Evolutionary conservation across 2,797 vertebrate genomes (phyloP), one percentile per base, ranked within the genome.

Genomic region (Melanotaenia parkinsoni): DNA sequence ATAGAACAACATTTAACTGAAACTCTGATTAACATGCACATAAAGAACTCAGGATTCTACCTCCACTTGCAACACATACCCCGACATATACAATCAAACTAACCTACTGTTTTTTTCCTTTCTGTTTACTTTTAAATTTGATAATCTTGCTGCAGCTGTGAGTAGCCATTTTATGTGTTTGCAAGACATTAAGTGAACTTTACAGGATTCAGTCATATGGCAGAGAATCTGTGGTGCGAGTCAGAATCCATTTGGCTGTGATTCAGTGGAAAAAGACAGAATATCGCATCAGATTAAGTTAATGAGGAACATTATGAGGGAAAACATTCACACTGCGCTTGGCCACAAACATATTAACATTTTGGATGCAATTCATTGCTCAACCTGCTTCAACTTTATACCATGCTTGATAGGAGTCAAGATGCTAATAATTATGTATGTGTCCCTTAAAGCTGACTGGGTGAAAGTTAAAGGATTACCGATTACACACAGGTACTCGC

Each of bases 201-300:
- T 74, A 43, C 66, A 82, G 61, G 70, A 76, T 71, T 67, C 69
- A 71, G 72, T 79, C 59, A 59, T 62, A 62, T 64, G 72, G 74
- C 72, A 76, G 58, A 73, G 56, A 82, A 30, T 77, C 85, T 65
- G 69, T 43, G n/a, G 78, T 77, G 79, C 56, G 37, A 77, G 73
- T 88, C 84, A 64, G 61, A 87, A 89, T 74, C 69, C 79, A 84
- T 89, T 84, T 88, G 76, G 80, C 80, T 75, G 32, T 45, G 76
- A 86, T 85, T 85, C 80, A 74, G 59, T 38, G 74, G 66, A 72
- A 90, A 86, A 87, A 58, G 73, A 69, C 80, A 74, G 57, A 67
- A 88, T 79, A 76, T 87, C 50, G 3, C 74, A 83, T 84, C 70
- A 67, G 64, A 84, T 83, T 81, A 80, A 81, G 75, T 72, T 86